These are phyloP conservation scores for Vespertilio murinus DNA, from an alignment of 2,797 vertebrate species.

Conservation along the genomic window DNA sequence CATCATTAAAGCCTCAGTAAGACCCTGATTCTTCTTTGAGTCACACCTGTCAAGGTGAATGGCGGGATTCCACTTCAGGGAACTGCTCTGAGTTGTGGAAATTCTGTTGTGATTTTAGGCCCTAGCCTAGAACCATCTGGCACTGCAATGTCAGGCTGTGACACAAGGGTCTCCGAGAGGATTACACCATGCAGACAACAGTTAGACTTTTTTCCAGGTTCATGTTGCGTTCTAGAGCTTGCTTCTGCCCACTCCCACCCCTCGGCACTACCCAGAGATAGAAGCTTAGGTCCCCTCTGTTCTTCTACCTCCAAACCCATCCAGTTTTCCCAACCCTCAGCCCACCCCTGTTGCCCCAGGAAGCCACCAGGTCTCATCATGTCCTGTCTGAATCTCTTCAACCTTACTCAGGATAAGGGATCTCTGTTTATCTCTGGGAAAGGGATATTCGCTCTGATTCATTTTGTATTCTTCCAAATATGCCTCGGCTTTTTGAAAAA, in stretches of 20 bases:
- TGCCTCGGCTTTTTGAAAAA: background rate
- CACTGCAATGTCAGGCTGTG: background rate
- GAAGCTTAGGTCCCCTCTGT: background rate
- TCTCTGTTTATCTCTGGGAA: background rate
- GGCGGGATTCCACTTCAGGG: background rate
- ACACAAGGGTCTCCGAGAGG: background rate
- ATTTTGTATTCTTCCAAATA: background rate
- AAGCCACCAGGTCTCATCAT: background rate
- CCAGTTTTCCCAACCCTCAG: background rate
- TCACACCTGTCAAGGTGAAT: background rate
- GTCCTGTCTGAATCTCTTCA: background rate
- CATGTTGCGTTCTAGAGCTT: rapidly evolving
- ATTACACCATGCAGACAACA: background rate
- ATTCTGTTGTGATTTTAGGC: background rate
- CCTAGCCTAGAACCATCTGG: background rate
- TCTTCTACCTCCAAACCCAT: background rate
- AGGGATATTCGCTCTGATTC: background rate
- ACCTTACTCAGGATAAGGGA: background rate
- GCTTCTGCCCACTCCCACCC: background rate
- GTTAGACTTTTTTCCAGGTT: background rate
- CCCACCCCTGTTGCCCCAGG: background rate
- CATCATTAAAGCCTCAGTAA: background rate
- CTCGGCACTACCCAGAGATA: background rate
- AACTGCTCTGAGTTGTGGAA: background rate
- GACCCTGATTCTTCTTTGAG: background rate